These are phyloP conservation scores for Rhopalosiphum nymphaeae DNA, from an alignment of 2,888 invertebrate genomes.

Conservation along the genomic window DNA sequence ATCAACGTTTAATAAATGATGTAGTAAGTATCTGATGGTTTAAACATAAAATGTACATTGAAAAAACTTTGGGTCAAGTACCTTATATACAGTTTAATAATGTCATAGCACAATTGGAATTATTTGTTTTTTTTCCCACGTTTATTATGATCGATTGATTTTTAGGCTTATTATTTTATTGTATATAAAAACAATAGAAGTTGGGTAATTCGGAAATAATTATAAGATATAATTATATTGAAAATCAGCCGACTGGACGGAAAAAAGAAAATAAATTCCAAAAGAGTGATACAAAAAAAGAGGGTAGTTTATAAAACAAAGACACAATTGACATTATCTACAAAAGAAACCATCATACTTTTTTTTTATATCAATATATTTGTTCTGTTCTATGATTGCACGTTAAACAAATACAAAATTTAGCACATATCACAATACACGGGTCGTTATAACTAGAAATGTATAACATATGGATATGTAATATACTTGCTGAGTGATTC, in stretches of 20 bases:
- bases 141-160: not conserved
- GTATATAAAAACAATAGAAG: not conserved
- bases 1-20: not conserved
- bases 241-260: not conserved
- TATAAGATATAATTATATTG: not conserved
- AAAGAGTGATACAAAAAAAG: not conserved
- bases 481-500: not conserved
- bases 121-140: not conserved
- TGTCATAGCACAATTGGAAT: not conserved
- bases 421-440: not conserved
- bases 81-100: not conserved
- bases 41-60: not conserved
- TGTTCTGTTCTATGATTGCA: not conserved
- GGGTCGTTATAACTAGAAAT: not conserved
- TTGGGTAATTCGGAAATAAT: not conserved
- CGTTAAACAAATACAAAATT: not conserved
- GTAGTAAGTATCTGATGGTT: not conserved
- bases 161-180: not conserved
- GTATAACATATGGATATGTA: not conserved
- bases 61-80: not conserved
- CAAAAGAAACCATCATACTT: not conserved
- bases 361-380: not conserved
- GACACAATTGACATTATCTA: not conserved
- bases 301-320: not conserved
- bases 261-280: not conserved